Percentiles rank a stretch among this genome's conserved stretches.
Conservation (phyloP, 2,797 vertebrate genomes). For the Salmo trutta region DNA sequence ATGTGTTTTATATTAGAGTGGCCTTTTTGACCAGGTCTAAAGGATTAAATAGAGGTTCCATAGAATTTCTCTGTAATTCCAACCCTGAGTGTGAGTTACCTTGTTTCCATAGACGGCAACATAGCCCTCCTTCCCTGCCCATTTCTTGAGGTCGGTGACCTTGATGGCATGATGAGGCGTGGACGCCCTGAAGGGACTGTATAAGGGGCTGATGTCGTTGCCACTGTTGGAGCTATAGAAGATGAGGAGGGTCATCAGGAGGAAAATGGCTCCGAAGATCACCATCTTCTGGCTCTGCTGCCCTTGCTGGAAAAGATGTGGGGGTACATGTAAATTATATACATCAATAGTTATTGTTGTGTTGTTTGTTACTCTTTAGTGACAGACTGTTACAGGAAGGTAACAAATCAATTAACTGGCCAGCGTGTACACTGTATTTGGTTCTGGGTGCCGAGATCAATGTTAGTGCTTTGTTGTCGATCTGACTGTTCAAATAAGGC, state of each 20-base stretch:
- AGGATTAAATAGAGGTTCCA: no score
- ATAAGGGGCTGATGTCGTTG: slow-evolving; percentile 66
- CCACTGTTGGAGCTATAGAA: slow-evolving; percentile 90
- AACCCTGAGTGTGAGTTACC: slow-evolving; percentile 61
- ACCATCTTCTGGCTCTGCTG: slow-evolving; percentile 84
- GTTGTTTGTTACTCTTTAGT: neutral
- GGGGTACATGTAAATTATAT: neutral
- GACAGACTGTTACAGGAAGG: neutral
- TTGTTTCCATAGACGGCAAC: slow-evolving; percentile 86
- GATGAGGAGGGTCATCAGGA: slow-evolving; percentile 91
- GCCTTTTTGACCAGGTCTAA: no score
- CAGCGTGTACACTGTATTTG: no score
- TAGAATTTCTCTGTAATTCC: no score
- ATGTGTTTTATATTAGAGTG: no score
- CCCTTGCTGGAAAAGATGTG: slow-evolving; percentile 41
- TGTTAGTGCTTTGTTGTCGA: neutral
- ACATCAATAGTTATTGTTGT: neutral
- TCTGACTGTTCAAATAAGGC: neutral
- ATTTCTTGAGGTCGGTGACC: slow-evolving; percentile 84
- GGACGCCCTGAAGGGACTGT: slow-evolving; percentile 62
- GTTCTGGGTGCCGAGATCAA: no score
- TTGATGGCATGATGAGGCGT: slow-evolving; percentile 52
- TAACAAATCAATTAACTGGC: neutral
- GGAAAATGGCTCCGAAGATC: slow-evolving; percentile 84
- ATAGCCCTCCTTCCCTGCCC: slow-evolving; percentile 83